These are phyloP conservation scores for Aricia agestis DNA, from an alignment of 1,140 invertebrate genomes.

Conservation along the genomic window DNA sequence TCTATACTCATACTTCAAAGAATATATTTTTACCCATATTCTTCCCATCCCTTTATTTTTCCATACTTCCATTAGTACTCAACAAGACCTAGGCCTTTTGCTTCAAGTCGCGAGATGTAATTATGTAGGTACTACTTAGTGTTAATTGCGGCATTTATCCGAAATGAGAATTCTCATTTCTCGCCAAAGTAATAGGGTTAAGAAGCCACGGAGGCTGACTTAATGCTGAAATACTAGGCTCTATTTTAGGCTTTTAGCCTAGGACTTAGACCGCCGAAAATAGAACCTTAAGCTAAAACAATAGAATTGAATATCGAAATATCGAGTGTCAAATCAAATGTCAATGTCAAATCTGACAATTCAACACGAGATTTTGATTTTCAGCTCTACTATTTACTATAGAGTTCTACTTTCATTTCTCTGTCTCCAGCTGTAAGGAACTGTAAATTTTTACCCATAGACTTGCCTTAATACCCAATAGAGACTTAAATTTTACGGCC, in stretches of 20 bases:
- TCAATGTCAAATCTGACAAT: too few species aligned
- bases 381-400: too few species aligned
- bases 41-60: not conserved
- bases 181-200: not conserved
- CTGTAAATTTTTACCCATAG: too few species aligned
- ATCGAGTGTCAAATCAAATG: too few species aligned
- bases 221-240: not conserved
- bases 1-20: too few species aligned
- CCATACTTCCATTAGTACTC: not conserved
- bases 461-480: too few species aligned
- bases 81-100: not conserved
- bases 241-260: not conserved
- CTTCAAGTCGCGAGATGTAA: not conserved
- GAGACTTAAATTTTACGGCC: not conserved
- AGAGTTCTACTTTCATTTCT: too few species aligned
- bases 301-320: too few species aligned
- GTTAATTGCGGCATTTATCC: not conserved
- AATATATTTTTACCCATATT: not conserved
- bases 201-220: not conserved
- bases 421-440: too few species aligned
- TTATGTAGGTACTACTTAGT: not conserved
- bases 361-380: too few species aligned
- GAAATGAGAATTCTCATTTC: not conserved
- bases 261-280: too few species aligned
- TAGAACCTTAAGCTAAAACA: too few species aligned